Base-by-base conservation (phyloP, 2,797 vertebrate genomes). In the Enteromius mattozi region DNA sequence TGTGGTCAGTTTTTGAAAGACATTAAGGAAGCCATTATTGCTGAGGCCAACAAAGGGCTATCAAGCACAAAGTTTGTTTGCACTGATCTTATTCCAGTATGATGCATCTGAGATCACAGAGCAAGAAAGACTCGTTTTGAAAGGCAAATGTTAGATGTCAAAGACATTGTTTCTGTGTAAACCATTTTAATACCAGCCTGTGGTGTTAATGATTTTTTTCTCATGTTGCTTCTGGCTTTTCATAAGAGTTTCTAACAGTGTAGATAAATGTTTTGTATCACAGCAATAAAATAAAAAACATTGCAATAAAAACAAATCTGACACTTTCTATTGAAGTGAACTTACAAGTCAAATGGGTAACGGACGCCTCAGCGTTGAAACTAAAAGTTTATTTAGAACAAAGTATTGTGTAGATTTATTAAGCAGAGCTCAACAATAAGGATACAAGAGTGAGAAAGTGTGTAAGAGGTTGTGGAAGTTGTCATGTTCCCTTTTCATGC, bases 1-100 rank as follows among this genome's bases (percentile, higher is more conserved):
- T 82, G 75, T 65, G 75, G 56, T 82, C 69, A 21, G 21, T 79
- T 51, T 66, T 45, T 40, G 24, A 63, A 71, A 51, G 37, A 80
- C 47, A 76, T 80, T 59, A 86, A 61, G 30, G 30, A 59, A 74
- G 65, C 68, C 68, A 80, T 83, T 86, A 83, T 42, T 59, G 45
- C 49, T 16, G 61, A 51, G 61, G 27, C 47, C 21, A 83, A 27
- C 40, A 75, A 45, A 78, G 47, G 14, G 33, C n/a, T 35, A 49
- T 66, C 68, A 40, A 75, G 33, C 63, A 70, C 27, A 76, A 27
- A 14, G 59, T 82, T 83, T 54, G 33, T 68, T 83, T 77, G 45
- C 21, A 30, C 24, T 66, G 47, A 68, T 30, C 59, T 74, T 49
- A 49, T 65, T 82, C 30, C 80, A 63, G 13, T 24, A 19, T 24